Evolutionary conservation across 2,797 vertebrate genomes (phyloP).

Genomic region (Lacerta bilineata): DNA sequence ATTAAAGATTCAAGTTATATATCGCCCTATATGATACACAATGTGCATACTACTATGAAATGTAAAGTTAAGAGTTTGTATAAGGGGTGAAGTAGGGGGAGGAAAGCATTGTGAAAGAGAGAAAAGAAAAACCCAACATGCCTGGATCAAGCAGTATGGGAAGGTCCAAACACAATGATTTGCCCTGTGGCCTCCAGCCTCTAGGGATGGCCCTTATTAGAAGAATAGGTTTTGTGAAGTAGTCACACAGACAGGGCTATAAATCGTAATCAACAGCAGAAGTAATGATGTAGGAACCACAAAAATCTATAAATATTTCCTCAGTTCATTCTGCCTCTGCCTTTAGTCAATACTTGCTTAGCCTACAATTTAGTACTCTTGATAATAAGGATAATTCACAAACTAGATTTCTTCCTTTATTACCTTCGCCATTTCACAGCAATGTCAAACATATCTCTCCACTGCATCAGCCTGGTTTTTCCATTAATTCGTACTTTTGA

Average conservation of each 20-base stretch:
- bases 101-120: too few species aligned
- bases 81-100: too few species aligned
- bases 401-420: conserved; percentile 1
- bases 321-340: not conserved
- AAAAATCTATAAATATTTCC: not conserved
- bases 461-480: conserved; percentile 95
- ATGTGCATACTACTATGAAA: too few species aligned
- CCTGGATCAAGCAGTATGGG: not conserved
- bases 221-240: not conserved
- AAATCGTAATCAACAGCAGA: not conserved
- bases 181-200: too few species aligned
- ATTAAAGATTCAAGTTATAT: too few species aligned
- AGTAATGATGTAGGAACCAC: not conserved
- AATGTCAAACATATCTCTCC: conserved; percentile 99
- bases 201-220: not conserved
- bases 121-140: too few species aligned
- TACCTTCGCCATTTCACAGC: conserved; percentile 99
- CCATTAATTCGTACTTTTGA: conserved; percentile 96
- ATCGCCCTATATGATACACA: too few species aligned
- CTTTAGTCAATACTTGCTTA: conserved; percentile 4
- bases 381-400: not conserved
- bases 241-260: not conserved
- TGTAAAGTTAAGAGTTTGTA: too few species aligned
- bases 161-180: not conserved
- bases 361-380: not conserved